Percentiles rank a stretch among this genome's conserved stretches.
Evolutionary conservation across 2,888 invertebrate species (phyloP).

Genomic region (Clostera curtula): DNA sequence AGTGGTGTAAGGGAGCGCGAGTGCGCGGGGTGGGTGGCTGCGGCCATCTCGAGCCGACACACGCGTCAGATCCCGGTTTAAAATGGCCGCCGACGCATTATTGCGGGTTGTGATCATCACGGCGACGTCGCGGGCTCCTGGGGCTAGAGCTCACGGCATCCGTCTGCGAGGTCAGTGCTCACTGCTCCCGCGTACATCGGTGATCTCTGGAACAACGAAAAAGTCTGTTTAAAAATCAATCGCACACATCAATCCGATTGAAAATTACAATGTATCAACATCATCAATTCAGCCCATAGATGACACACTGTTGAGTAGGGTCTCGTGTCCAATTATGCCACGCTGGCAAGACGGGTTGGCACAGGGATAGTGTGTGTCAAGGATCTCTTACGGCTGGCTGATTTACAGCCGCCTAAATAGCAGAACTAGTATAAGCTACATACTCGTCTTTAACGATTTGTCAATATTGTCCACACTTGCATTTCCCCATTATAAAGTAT

Average conservation of each 20-base stretch:
- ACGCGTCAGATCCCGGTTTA: conserved; percentile 66
- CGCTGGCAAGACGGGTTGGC: too few species aligned
- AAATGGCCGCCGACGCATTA: conserved; percentile 71
- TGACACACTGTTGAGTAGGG: too few species aligned
- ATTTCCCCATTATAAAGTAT: too few species aligned
- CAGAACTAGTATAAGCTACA: too few species aligned
- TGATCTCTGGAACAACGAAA: conserved; percentile 48
- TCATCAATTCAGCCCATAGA: too few species aligned
- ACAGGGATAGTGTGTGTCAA: too few species aligned
- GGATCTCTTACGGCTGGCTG: too few species aligned
- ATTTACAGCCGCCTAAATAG: too few species aligned
- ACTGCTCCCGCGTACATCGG: conserved; percentile 43
- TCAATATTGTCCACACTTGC: too few species aligned
- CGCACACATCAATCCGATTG: background rate
- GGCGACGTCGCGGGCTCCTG: conserved; percentile 60
- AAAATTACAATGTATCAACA: too few species aligned
- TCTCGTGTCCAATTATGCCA: too few species aligned
- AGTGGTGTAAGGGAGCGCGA: conserved; percentile 46
- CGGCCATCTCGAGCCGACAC: conserved; percentile 69
- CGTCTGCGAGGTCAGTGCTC: conserved; percentile 35
- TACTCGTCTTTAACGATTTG: too few species aligned
- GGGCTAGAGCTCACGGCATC: conserved; percentile 63
- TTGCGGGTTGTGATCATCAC: conserved; percentile 74
- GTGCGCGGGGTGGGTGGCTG: conserved; percentile 46
- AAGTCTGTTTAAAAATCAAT: background rate